phyloP scores from a whole-genome alignment of 2,113 vertebrate species.

The Psophia crepitans region DNA sequence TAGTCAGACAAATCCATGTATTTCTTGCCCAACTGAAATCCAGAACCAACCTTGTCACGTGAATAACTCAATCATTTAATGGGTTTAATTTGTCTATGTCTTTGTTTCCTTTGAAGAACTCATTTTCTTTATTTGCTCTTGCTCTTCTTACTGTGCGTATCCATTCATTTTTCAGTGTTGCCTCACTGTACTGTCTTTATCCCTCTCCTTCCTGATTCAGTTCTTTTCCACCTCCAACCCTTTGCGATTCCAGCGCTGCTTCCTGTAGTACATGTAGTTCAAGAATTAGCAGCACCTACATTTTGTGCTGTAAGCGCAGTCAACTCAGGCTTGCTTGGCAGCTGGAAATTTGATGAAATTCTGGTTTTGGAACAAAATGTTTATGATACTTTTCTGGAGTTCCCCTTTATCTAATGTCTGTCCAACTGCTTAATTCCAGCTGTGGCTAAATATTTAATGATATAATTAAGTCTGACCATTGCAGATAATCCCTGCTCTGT shows the following conservation, averaged over 20 bases:
- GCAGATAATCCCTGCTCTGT: background rate
- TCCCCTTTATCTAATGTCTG: background rate
- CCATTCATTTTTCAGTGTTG: background rate
- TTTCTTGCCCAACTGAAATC: background rate
- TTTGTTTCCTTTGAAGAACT: background rate
- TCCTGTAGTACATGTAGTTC: background rate
- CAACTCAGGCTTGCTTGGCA: background rate
- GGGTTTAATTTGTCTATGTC: background rate
- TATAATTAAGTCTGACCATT: background rate
- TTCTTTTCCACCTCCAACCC: background rate
- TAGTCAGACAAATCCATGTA: background rate
- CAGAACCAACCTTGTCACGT: background rate
- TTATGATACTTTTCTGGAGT: background rate
- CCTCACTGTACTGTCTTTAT: background rate
- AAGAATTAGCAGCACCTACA: background rate
- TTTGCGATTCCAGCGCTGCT: accelerated
- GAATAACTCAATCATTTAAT: background rate
- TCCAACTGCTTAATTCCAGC: background rate
- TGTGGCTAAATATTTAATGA: background rate
- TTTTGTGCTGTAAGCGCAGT: background rate
- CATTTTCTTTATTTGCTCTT: background rate
- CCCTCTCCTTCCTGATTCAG: background rate
- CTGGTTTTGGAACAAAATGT: background rate
- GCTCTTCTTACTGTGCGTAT: background rate
- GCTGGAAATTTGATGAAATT: background rate